These are phyloP conservation scores for Suillia variegata DNA, from an alignment of 2,888 invertebrate species.

Conservation along the genomic window DNA sequence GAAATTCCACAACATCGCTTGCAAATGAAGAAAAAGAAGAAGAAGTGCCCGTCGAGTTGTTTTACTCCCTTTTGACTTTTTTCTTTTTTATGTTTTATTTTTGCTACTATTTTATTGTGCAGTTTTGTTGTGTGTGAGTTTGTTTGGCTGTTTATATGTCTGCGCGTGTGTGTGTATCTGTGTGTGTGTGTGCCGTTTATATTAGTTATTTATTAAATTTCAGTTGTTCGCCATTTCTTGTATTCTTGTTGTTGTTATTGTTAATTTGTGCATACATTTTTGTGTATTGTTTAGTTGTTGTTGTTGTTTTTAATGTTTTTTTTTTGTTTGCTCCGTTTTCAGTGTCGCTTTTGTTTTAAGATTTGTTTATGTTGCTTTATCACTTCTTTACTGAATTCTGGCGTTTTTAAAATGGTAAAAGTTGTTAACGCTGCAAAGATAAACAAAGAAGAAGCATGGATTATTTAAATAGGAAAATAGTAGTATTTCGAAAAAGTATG, in stretches of 20 bases:
- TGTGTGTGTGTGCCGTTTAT: not conserved
- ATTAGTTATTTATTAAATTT: not conserved
- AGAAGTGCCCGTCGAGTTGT: too few species aligned
- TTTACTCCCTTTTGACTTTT: too few species aligned
- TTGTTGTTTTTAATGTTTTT: not conserved
- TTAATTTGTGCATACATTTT: slow-evolving; percentile 9
- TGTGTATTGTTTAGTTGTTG: not conserved
- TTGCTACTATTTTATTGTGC: slow-evolving; percentile 5
- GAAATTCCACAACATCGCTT: slow-evolving; percentile 20
- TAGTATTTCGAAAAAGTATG: too few species aligned
- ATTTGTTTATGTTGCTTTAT: slow-evolving; percentile 2
- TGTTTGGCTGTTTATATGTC: slow-evolving; percentile 17
- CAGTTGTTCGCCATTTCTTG: slow-evolving; percentile 19
- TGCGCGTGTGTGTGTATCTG: slow-evolving; percentile 13
- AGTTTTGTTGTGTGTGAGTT: slow-evolving; percentile 13
- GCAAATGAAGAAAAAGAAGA: not conserved
- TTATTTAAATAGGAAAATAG: too few species aligned
- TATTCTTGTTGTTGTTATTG: slow-evolving; percentile 5
- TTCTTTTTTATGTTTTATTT: slow-evolving; percentile 11
- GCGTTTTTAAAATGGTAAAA: not conserved
- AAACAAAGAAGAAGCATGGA: not conserved
- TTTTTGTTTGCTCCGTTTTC: not conserved
- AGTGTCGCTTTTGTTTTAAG: too few species aligned
- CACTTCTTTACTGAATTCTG: not conserved
- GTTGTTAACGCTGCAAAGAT: not conserved